Evolutionary conservation across 2,797 vertebrate genomes (phyloP).

Genomic region (Austrolebias charrua): DNA sequence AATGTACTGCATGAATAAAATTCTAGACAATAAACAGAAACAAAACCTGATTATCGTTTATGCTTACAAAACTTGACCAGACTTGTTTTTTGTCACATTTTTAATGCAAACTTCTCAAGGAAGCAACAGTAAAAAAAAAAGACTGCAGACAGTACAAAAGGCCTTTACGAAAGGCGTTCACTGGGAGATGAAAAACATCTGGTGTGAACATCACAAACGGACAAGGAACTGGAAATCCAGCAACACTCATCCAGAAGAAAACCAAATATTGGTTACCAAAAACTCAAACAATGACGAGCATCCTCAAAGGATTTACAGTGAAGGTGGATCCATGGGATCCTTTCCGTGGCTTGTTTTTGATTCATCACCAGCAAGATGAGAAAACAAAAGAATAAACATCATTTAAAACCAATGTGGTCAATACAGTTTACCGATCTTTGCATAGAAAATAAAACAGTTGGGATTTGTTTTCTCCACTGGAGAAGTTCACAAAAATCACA

Average conservation of each 20-base stretch:
- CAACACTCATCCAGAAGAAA: conserved; percentile 33
- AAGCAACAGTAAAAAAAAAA: conserved; percentile 58
- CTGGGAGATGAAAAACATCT: conserved; percentile 54
- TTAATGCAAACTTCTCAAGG: conserved; percentile 56
- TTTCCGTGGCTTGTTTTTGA: conserved; percentile 28
- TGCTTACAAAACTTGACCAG: conserved; percentile 62
- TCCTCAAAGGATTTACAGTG: conserved; percentile 62
- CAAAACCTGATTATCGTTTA: neutral
- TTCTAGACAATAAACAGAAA: neutral
- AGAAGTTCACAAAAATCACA: conserved; percentile 22
- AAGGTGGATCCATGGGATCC: conserved; percentile 69
- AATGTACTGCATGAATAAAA: too few relatives aligned
- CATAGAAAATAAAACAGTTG: conserved; percentile 43
- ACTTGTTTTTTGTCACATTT: conserved; percentile 45
- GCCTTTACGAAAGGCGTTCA: conserved; percentile 67
- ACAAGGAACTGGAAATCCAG: conserved; percentile 24
- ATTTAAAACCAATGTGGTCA: conserved; percentile 58
- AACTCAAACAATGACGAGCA: conserved; percentile 46
- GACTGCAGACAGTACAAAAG: conserved; percentile 29
- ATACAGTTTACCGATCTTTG: conserved; percentile 28
- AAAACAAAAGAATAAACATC: conserved; percentile 25
- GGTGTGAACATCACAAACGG: conserved; percentile 33
- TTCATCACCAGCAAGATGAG: conserved; percentile 47
- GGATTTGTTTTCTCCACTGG: conserved; percentile 24
- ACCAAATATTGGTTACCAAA: conserved; percentile 58